Conservation (phyloP, 2,888 invertebrate species). For the Rhagonycha lutea region DNA sequence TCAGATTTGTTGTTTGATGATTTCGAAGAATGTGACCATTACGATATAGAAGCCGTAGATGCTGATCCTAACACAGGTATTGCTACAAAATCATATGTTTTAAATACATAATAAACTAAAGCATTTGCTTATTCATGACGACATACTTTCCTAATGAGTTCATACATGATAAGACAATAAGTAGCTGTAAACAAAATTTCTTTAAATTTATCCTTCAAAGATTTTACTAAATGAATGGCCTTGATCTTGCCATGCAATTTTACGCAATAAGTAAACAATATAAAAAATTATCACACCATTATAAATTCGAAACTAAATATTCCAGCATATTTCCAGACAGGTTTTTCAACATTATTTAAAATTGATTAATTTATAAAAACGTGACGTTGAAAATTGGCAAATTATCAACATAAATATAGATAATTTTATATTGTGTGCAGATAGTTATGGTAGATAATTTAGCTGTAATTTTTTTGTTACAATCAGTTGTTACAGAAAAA, state of each 20-base stretch:
- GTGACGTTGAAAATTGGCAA: not conserved
- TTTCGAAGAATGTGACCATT: not conserved
- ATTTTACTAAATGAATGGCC: not conserved
- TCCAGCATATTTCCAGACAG: not conserved
- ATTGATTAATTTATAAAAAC: constrained; percentile 1
- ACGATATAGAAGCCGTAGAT: not conserved
- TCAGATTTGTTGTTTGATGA: constrained; percentile 46
- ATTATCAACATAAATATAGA: not conserved
- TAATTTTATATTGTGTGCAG: not conserved
- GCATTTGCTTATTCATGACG: not conserved
- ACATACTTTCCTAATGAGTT: not conserved
- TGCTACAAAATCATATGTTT: not conserved
- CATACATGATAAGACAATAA: not conserved
- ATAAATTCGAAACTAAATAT: not conserved
- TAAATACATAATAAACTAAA: not conserved
- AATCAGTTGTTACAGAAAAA: not conserved
- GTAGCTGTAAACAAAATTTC: not conserved
- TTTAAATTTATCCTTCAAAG: not conserved
- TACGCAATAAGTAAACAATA: not conserved
- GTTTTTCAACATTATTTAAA: not conserved
- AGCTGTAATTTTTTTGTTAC: not conserved
- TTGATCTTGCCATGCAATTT: not conserved
- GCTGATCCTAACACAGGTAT: not conserved
- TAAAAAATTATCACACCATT: not conserved
- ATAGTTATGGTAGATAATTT: not conserved